Conservation (phyloP, 2,113 vertebrate species). For the Morphnarchus princeps region DNA sequence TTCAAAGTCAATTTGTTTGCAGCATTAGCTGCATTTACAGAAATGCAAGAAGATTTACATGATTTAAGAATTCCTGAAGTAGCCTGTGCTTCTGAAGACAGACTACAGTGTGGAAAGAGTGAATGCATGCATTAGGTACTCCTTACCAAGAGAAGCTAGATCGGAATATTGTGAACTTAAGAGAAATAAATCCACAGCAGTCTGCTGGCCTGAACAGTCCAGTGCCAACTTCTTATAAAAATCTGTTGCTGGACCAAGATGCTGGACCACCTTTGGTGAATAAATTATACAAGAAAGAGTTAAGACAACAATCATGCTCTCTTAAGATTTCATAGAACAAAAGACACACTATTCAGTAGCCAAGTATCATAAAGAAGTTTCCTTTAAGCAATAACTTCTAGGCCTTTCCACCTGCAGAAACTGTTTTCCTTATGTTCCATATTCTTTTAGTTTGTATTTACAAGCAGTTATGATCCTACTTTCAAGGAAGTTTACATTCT, state of each 20-base stretch:
- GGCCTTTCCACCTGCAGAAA: neutral
- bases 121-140: neutral
- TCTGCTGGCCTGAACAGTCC: conserved; percentile 97
- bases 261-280: conserved; percentile 85
- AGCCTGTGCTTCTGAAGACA: neutral
- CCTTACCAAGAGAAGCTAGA: conserved; percentile 90
- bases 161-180: conserved; percentile 95
- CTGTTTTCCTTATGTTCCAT: neutral
- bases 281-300: conserved; percentile 2
- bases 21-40: neutral
- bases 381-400: neutral
- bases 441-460: neutral
- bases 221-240: conserved; percentile 98
- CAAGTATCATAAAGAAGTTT: neutral
- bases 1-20: neutral
- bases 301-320: neutral
- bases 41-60: neutral
- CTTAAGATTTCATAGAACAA: neutral
- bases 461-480: neutral
- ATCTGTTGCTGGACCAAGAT: conserved; percentile 95
- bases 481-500: neutral
- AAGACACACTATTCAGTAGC: neutral
- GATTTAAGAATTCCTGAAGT: neutral
- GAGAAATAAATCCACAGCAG: conserved; percentile 95
- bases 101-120: neutral